Evolutionary conservation across 2,888 invertebrate species (phyloP).

Genomic region (Calliphora vomitoria): DNA sequence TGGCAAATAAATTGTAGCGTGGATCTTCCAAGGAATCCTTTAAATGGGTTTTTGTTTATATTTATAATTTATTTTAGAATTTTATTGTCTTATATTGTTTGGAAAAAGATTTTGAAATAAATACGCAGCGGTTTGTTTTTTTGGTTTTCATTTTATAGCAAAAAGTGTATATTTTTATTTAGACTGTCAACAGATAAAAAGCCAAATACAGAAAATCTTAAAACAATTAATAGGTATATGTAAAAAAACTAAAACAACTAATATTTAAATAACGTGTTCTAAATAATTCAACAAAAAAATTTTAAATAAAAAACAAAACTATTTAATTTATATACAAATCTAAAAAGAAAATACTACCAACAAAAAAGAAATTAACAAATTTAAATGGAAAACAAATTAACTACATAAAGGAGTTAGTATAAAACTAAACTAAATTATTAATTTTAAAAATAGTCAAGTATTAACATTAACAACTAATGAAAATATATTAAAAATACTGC

Average conservation of each 20-base stretch:
- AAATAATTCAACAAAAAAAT: conserved; percentile 65
- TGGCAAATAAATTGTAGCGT: conserved; percentile 83
- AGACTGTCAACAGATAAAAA: conserved; percentile 38
- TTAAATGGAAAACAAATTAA: no score
- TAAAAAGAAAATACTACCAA: not conserved
- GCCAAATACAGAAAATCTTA: conserved; percentile 62
- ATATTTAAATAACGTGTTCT: conserved; percentile 58
- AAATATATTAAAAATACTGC: no score
- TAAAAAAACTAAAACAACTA: conserved; percentile 52
- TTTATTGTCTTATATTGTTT: conserved; percentile 39
- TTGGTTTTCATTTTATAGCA: conserved; percentile 31
- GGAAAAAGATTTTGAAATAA: conserved; percentile 63
- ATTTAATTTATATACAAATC: not conserved
- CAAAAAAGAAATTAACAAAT: no score
- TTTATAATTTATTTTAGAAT: conserved; percentile 7
- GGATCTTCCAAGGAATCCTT: conserved; percentile 84
- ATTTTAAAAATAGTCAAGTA: no score
- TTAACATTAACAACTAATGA: no score
- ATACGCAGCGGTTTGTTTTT: conserved; percentile 71
- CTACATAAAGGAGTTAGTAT: no score
- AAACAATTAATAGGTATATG: not conserved
- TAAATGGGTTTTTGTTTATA: conserved; percentile 48
- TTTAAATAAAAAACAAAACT: not conserved
- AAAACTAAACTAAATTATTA: no score
- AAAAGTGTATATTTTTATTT: conserved; percentile 50